Base-by-base conservation (phyloP, 2,797 vertebrate species). In the Propithecus perrieri region DNA sequence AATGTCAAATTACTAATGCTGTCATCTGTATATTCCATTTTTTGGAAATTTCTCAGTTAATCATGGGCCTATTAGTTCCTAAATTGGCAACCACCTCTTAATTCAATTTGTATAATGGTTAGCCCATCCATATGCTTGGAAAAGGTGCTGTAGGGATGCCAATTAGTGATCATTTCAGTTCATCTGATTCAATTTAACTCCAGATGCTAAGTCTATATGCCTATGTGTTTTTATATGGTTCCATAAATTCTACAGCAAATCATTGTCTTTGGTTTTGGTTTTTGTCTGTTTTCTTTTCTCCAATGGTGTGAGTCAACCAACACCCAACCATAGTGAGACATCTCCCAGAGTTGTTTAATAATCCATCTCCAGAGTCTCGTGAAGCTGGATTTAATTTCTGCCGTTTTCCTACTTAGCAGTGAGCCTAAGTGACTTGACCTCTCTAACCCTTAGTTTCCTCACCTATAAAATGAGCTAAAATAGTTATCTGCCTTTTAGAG, bases 231-330 rank as follows among this genome's bases (percentile, higher is more conserved):
- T 91, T 69, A 95, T 33, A 43, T 71, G 59, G 90, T 55, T 87
- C 74, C 74, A 67, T 92, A 87, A 76, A 89, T 61, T 74, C 43
- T 24, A 48, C 14, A 46, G 88, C 5, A 94, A 91, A 90, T 92
- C 94, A 78, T 87, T 35, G 53, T 53, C 22, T 92, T 96, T 86
- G 88, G 65, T 94, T 94, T 96, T 94, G 30, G 5, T 85, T 97
- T 79, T 79, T 72, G 50, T 69, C 35, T 90, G 59, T 89, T 95
- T 93, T 85, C 26, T 46, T 87, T 33, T 48, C 38, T 35, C 61
- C 26, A 80, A 30, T 74, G 35, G 24, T 84, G 18, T 86, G 74
- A 89, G 50, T 59, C 63, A 92, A 38, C 1, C n/a, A 78, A 43
- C 4, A 85, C 22, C 35, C 2, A 0, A 57, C 9, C 41, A 22